Evolutionary conservation across 2,797 vertebrate genomes (phyloP), one percentile per base, ranked within the genome.

Genomic region (Hypotaenidia okinawae): DNA sequence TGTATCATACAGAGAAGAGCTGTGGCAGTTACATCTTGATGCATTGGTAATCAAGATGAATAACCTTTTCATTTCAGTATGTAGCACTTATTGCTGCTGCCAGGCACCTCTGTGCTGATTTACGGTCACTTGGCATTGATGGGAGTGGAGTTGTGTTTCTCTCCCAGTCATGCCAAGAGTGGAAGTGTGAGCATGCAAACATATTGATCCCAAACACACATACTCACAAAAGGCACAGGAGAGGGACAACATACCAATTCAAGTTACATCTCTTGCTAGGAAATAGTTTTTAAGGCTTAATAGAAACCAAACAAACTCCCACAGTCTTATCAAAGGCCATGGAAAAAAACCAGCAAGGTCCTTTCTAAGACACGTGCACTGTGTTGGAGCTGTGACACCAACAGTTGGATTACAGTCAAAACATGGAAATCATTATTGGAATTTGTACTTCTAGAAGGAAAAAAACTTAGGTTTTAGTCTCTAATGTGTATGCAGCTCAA

Each of bases 41-140:
- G 78, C 77, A 91, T 94, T 55, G 64, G 90, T 8, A 96, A 93
- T 82, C 93, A 80, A 11, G 86, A 87, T 58, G 24, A 92, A 77
- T 11, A 90, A 76, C 83, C 84, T 84, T 66, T 86, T 72, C 61
- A 89, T 94, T 80, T 32, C 74, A 72, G 63, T 10, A 41, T 0
- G 5, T 2, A 57, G 80, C 83, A 32, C 70, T 84, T 54, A 61
- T 3, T 87, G 77, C 2, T 61, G 74, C 87, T 95, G 90, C 67
- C 90, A 87, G 91, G 80, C 74, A 62, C 84, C 84, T 76, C 82
- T 4, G 27, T 12, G 5, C 84, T 93, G 91, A 94, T 93, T 94
- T 87, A 94, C 75, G 78, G 86, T 58, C 70, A 16, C 88, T 84
- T 2, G 5, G 49, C 90, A 84, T 80, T 81, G 80, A 88, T 47